Evolutionary conservation across 2,797 vertebrate species (phyloP), one percentile per base, ranked within the genome.

Genomic region (Zenarchopterus dispar): DNA sequence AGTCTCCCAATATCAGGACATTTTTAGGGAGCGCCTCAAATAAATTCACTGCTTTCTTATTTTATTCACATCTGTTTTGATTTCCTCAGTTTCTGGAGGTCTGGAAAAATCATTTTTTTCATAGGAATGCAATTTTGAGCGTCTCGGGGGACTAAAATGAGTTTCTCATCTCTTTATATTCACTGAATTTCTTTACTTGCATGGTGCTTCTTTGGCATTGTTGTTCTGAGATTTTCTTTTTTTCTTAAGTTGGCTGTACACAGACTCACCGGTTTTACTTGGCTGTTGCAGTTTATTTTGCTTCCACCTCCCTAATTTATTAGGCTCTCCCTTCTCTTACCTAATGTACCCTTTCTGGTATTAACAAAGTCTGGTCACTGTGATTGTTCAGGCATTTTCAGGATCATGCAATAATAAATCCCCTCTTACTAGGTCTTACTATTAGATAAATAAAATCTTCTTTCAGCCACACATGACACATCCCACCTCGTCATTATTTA

Each of bases 241-340:
- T 26, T 67, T 69, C 48, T 59, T 8, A n/a, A 41, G 58, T 47
- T 21, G 58, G 28, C n/a, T 33, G 39, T 26, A 13, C 24, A 33
- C 53, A 63, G 17, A 49, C 16, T 54, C 15, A 43, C 16, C 56
- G 22, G 31, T 43, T 73, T 73, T 42, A 31, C 43, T 57, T 41
- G n/a, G 58, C 49, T 67, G 8, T 60, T 57, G 15, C 36, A 41
- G 45, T 59, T 62, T 46, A 44, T 55, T 31, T 69, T 50, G 18
- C 49, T 52, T 19, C 22, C 49, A 51, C 50, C 23, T 59, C 70
- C 72, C 19, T n/a, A 49, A 70, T 67, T 70, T 68, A 84, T 77
- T 76, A 48, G 24, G 36, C 51, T 21, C 39, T 22, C 18, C 16
- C 23, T 24, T 41, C 39, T 24, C n/a, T 39, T 67, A 48, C 9